Conservation (phyloP, 2,113 vertebrate species). For the Nannobrachium achirus region DNA sequence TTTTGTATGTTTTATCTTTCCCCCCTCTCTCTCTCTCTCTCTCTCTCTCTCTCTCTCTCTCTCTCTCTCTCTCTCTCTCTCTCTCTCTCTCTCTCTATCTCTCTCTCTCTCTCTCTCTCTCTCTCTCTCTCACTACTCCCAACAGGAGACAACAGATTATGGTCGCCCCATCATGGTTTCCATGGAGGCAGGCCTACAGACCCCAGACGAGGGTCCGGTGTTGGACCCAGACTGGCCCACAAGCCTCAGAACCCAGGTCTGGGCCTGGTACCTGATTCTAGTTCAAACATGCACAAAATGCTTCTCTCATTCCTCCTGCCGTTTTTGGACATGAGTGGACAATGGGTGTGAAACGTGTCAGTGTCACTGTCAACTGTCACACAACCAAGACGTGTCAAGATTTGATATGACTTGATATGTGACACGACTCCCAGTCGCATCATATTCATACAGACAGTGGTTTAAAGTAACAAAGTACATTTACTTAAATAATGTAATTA, state of each 20-base stretch:
- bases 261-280: background rate
- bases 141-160: constrained; percentile 90
- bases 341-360: too few species aligned
- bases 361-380: too few species aligned
- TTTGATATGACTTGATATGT: too few species aligned
- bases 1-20: too few species aligned
- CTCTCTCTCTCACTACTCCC: background rate
- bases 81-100: background rate
- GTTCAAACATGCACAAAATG: too few species aligned
- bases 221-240: constrained; percentile 89
- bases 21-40: background rate
- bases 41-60: background rate
- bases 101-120: background rate
- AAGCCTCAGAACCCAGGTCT: constrained; percentile 81
- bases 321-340: background rate
- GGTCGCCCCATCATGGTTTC: constrained; percentile 87
- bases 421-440: too few species aligned
- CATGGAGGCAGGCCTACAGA: constrained; percentile 81
- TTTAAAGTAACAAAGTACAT: too few species aligned
- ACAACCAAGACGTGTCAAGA: too few species aligned
- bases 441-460: too few species aligned
- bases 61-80: background rate
- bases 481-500: too few species aligned
- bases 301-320: background rate
- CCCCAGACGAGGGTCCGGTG: constrained; percentile 79